A percentile compares a stretch with the other conserved stretches of the same genome.
Conservation (phyloP, 2,113 vertebrate genomes). For the Saimiri boliviensis region DNA sequence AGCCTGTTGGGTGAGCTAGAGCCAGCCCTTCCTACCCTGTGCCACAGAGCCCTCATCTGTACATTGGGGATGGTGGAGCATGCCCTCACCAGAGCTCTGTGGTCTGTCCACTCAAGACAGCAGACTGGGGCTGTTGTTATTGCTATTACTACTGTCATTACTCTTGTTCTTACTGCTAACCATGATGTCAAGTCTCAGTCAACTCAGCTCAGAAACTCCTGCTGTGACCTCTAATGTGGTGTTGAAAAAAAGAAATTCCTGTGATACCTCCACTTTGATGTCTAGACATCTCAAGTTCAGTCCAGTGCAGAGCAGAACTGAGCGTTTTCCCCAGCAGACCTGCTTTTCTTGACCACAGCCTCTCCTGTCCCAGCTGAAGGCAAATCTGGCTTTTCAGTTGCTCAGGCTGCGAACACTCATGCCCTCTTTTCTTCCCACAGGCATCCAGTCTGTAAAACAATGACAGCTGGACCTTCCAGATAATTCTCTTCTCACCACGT, state of each 20-base stretch:
- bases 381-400: neutral
- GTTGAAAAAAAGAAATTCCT: neutral
- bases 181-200: neutral
- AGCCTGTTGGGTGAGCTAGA: neutral
- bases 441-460: neutral
- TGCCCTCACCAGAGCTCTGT: neutral
- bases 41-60: neutral
- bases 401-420: neutral
- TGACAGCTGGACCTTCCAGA: neutral
- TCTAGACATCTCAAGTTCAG: neutral
- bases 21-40: neutral
- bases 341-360: neutral
- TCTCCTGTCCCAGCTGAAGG: neutral
- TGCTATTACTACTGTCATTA: neutral
- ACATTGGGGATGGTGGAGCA: neutral
- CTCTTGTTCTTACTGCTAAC: neutral
- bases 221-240: too few relatives aligned
- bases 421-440: neutral
- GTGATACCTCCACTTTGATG: neutral
- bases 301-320: neutral
- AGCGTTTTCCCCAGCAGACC: neutral
- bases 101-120: neutral
- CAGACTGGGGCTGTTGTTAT: neutral
- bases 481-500: neutral
- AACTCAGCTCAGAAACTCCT: neutral